phyloP scores from a whole-genome alignment of 2,888 invertebrate species.

The Melipona bicolor region DNA sequence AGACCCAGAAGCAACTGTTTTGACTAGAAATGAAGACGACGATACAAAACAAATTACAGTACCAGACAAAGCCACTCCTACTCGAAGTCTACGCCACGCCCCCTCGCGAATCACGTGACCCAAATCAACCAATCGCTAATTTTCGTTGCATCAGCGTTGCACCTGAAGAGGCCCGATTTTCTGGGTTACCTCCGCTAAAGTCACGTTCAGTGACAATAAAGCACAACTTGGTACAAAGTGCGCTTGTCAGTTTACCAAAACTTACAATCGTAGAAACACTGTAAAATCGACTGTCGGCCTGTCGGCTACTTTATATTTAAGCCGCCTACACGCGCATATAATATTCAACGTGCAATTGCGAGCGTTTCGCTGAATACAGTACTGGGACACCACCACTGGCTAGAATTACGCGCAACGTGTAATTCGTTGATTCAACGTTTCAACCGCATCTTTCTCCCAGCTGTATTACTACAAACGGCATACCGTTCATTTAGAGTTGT shows the following conservation, averaged over 20 bases:
- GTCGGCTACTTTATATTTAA: background rate
- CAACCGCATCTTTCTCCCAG: background rate
- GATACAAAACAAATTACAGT: too few species aligned
- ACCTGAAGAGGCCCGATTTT: too few species aligned
- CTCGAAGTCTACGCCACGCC: too few species aligned
- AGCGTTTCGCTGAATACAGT: constrained; percentile 25
- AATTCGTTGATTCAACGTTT: constrained; percentile 34
- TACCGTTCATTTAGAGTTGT: constrained; percentile 20
- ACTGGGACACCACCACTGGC: background rate
- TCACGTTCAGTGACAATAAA: background rate
- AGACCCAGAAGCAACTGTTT: too few species aligned
- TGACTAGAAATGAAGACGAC: too few species aligned
- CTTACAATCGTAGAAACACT: background rate
- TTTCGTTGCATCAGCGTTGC: too few species aligned
- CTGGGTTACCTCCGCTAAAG: too few species aligned
- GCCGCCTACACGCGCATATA: background rate
- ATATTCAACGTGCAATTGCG: background rate
- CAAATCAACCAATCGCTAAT: too few species aligned
- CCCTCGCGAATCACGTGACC: too few species aligned
- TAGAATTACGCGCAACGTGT: constrained; percentile 34
- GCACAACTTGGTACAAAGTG: background rate
- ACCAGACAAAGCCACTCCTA: too few species aligned
- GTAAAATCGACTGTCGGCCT: background rate
- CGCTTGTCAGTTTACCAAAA: background rate
- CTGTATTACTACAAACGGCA: constrained; percentile 4